These are phyloP conservation scores for Goniozus legneri DNA, from an alignment of 1,140 invertebrate species.

Conservation along the genomic window DNA sequence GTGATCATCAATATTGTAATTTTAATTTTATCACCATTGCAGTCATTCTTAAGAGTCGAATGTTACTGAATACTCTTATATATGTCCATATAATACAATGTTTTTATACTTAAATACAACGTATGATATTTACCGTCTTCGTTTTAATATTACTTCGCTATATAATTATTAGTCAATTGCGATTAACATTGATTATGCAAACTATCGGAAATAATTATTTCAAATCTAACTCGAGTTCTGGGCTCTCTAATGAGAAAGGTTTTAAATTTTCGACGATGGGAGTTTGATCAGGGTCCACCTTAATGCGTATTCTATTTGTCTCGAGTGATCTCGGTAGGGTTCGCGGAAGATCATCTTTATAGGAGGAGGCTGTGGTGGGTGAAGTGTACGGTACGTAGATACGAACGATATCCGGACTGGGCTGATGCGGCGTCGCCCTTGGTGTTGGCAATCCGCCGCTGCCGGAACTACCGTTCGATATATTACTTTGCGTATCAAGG, in stretches of 20 bases:
- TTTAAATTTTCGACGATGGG: slow-evolving; percentile 67
- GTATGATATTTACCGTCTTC: too few relatives aligned
- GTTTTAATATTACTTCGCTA: too few relatives aligned
- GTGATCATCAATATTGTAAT: too few relatives aligned
- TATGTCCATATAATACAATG: too few relatives aligned
- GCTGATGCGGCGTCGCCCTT: slow-evolving; percentile 60
- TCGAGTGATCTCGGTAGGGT: slow-evolving; percentile 52
- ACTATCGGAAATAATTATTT: slow-evolving; percentile 38
- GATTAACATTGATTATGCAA: too few relatives aligned
- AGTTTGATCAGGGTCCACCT: slow-evolving; percentile 65
- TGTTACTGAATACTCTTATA: too few relatives aligned
- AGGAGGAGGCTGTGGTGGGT: slow-evolving; percentile 54
- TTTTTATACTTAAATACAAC: too few relatives aligned
- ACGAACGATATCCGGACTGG: slow-evolving; percentile 67
- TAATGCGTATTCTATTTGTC: slow-evolving; percentile 64
- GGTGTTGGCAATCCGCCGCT: slow-evolving; percentile 66
- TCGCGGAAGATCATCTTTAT: slow-evolving; percentile 56
- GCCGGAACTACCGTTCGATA: slow-evolving; percentile 62
- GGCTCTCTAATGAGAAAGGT: slow-evolving; percentile 57
- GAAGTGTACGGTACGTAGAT: slow-evolving; percentile 73
- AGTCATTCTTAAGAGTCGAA: too few relatives aligned
- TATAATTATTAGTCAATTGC: too few relatives aligned
- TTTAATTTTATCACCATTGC: too few relatives aligned
- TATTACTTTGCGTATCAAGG: slow-evolving; percentile 70
- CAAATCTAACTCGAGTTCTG: slow-evolving; percentile 53